Base-by-base conservation (phyloP, 1,140 invertebrate species). In the Holotrichia oblita region DNA sequence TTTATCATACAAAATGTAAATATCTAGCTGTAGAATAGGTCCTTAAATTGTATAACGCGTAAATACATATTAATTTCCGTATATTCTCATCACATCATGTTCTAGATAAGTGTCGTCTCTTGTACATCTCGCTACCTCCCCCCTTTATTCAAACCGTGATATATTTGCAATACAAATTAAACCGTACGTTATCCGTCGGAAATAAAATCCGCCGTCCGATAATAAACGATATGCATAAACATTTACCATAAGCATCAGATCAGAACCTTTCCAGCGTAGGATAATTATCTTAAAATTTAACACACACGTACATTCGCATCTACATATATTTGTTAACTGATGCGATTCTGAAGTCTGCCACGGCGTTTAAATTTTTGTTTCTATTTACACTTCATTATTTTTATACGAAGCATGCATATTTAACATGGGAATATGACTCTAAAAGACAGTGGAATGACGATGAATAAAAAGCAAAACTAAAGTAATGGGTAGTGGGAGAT, bases 141-240 rank as follows among this genome's bases (percentile, higher is more conserved):
- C 61, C n/a, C n/a, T n/a, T n/a, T 69, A 69, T 27, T 69, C 61
- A 69, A 69, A 69, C 22, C n/a, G n/a, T 69, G 2, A 14, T 69
- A 69, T 69, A 69, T 69, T 69, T 69, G 61, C 61, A 69, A 69
- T 69, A 69, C 61, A 69, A 69, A 69, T 69, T 69, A 69, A 69
- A 69, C 61, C 61, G 61, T 69, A 69, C 61, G 61, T 69, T 69
- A 69, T 17, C 8, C 61, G 61, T 69, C 24, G 61, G 61, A 69
- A 69, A 69, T 69, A 69, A 69, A 69, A 69, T 69, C 20, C 24
- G 61, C 27, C 61, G 22, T 34, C 27, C 61, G 20, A 34, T 69
- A 69, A 69, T 34, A 69, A 69, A 34, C 61, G 61, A 69, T 69
- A 69, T 69, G 61, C 61, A 69, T 69, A 69, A 69, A 69, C 61